Evolutionary conservation across 2,888 invertebrate species (phyloP), one percentile per base, ranked within the genome.

Genomic region (Epicampocera succincta): DNA sequence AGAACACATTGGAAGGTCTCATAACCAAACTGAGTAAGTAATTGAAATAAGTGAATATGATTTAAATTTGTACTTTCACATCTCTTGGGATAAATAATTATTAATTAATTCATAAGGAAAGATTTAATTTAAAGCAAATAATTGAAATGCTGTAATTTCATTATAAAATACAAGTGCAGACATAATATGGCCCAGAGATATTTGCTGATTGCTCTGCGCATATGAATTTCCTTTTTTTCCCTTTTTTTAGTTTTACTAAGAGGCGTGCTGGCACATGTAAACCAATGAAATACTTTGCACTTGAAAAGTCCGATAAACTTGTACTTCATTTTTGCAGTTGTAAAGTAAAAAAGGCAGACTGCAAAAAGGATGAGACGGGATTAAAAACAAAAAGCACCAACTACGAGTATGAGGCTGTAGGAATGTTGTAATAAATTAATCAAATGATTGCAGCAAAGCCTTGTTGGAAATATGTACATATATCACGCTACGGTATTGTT

Each of bases 141-240:
- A 82, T 82, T 78, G 74, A 82, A 82, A 72, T 82, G 78, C 78
- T 66, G 74, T 78, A 69, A 74, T 78, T 74, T 78, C 71, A 61
- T 78, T 78, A 75, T 66, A 54, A 50, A 65, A 78, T 71, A 78
- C 66, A 82, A 71, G 82, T 78, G 82, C 71, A 78, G 78, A 82
- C 74, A 71, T 75, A 60, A 65, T 15, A 54, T 19, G 42, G 60
- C 82, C 78, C 33, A 11, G 46, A 61, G 82, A 74, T 82, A 71
- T 74, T 78, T 81, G 81, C 46, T 63, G 68, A 50, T 63, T 50
- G 40, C 72, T 73, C 44, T 72, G 48, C 15, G 60, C 58, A 78
- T 61, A 25, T 54, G n/a, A n/a, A n/a, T 61, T 74, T 42, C 69
- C 60, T 38, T 15, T 38, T 71, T 8, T 29, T 29, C 63, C 9